Evolutionary conservation across 2,888 invertebrate species (phyloP).

Genomic region (Mamestra brassicae): DNA sequence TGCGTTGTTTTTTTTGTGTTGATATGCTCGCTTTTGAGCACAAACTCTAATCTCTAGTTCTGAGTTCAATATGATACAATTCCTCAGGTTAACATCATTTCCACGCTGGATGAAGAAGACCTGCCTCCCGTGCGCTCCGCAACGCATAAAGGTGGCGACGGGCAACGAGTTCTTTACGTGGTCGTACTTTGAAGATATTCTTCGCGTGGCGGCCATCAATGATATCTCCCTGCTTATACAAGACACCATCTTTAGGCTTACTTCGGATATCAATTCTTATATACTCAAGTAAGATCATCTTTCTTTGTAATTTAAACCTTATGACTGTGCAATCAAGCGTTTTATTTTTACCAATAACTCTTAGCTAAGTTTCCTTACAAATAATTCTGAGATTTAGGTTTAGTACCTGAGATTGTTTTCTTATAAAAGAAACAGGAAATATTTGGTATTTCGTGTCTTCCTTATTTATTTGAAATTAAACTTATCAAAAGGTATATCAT

Average conservation of each 20-base stretch:
- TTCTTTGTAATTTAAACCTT: neutral
- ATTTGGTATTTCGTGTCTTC: no score
- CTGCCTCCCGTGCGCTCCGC: slow-evolving; percentile 93
- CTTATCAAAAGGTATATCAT: no score
- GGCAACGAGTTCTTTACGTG: slow-evolving; percentile 91
- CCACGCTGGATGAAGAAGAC: slow-evolving; percentile 96
- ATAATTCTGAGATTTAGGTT: no score
- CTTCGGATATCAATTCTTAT: slow-evolving; percentile 92
- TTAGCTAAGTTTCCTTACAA: no score
- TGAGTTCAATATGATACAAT: no score
- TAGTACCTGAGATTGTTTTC: no score
- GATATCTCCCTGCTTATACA: slow-evolving; percentile 93
- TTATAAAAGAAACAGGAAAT: no score
- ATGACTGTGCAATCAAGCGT: neutral
- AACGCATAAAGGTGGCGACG: slow-evolving; percentile 90
- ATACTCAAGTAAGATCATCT: slow-evolving; percentile 87
- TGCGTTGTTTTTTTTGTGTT: no score
- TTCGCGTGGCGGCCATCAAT: slow-evolving; percentile 93
- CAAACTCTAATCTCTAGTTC: no score
- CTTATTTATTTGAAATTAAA: no score
- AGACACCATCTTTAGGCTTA: slow-evolving; percentile 92
- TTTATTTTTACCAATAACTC: no score
- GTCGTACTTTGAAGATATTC: slow-evolving; percentile 95
- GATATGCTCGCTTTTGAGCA: no score
- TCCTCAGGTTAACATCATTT: slow-evolving; percentile 92